These are phyloP conservation scores for Dioctria linearis DNA, from an alignment of 2,888 invertebrate genomes.

Conservation along the genomic window DNA sequence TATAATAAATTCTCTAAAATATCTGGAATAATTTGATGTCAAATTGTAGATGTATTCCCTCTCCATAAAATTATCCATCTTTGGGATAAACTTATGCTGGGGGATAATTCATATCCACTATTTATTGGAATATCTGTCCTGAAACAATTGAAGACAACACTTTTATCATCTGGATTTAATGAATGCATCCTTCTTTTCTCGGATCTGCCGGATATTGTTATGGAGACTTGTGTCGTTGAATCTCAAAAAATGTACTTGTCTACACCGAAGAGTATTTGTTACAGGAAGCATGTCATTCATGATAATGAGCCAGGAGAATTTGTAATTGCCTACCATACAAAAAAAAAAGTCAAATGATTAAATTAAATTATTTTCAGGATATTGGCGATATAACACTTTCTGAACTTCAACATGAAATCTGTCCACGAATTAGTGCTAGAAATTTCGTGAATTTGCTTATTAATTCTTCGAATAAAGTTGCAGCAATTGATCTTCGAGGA, in stretches of 20 bases:
- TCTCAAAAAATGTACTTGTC: constrained; percentile 88
- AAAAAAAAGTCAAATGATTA: background rate
- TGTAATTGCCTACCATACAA: constrained; percentile 63
- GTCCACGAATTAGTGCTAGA: constrained; percentile 87
- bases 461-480: constrained; percentile 73
- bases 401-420: constrained; percentile 81
- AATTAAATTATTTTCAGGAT: constrained; percentile 49
- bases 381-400: constrained; percentile 76
- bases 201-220: constrained; percentile 98
- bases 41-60: constrained; percentile 92
- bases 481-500: constrained; percentile 79
- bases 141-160: constrained; percentile 85
- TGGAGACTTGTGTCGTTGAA: constrained; percentile 91
- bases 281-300: constrained; percentile 82
- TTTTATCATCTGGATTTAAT: constrained; percentile 94
- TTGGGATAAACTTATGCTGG: constrained; percentile 96
- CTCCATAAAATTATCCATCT: constrained; percentile 97
- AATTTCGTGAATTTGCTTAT: constrained; percentile 85
- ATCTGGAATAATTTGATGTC: constrained; percentile 35
- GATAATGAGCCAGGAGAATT: constrained; percentile 65
- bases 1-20: background rate
- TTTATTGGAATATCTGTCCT: constrained; percentile 96
- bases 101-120: constrained; percentile 93
- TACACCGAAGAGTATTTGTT: constrained; percentile 91
- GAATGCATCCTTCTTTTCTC: constrained; percentile 98